Base-by-base conservation (phyloP, 2,888 invertebrate species). In the Campaea margaritaria region DNA sequence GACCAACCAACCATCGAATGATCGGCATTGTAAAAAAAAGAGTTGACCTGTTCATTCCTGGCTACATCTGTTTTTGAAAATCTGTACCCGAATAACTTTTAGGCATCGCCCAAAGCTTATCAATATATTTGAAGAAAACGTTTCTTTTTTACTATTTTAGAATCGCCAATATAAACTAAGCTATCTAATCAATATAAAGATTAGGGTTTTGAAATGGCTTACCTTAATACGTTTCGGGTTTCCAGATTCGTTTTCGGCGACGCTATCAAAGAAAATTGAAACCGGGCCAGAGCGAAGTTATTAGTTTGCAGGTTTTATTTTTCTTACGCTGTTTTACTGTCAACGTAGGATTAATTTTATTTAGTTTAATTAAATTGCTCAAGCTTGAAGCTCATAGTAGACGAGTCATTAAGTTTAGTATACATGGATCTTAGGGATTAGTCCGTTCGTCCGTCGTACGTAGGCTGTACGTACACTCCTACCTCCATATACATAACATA, bases 161-260 rank as follows among this genome's bases (percentile, higher is more conserved):
- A 43, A 49, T 57, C 41, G 43, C 48, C 38, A 14, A 15, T 50
- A 50, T 47, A 38, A 34, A 51, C 57, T 48, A 51, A 57, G 38
- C 48, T 60, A 45, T 41, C 49, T 51, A 58, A 56, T 68, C 63
- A 63, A 56, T 46, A 47, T 62, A 62, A 54, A 58, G 48, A 62
- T 58, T 61, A 56, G 57, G 52, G 46, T 43, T 58, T 47, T 51
- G 21, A 31, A 55, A 64, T 55, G 31, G 63, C 57, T 59, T 45
- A 51, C 50, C 53, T 62, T 58, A 44, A 56, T 63, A 53, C 51
- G 34, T 60, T 68, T 60, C 48, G 64, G 63, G 57, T 72, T 81
- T 75, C 56, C 74, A 95, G 95, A 88, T 94, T 49, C 87, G 88
- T 67, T 95, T 94, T 82, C 89, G 93, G 54, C 91, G 93, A 68